Conservation (phyloP, 2,888 invertebrate species). For the Thecocarcelia acutangulata region DNA sequence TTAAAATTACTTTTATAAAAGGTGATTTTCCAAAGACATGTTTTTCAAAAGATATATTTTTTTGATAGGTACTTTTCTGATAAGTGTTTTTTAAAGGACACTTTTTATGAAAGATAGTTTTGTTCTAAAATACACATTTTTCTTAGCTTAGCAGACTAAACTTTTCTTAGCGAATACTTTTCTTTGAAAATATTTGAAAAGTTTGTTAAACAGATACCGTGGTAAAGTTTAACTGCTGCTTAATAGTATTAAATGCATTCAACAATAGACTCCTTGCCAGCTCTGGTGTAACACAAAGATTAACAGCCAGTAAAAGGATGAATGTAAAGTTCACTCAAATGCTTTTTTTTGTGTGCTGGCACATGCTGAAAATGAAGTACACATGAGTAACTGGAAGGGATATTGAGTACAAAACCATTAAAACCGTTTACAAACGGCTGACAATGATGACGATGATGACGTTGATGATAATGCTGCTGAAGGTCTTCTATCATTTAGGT, state of each 20-base stretch:
- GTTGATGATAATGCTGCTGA: conserved; percentile 1
- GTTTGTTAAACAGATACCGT: no score
- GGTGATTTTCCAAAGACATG: no score
- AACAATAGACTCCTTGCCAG: no score
- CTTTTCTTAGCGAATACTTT: no score
- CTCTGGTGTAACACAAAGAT: conserved; percentile 1
- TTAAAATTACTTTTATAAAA: no score
- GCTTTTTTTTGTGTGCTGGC: conserved; percentile 1
- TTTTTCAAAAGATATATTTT: no score
- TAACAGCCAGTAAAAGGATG: conserved; percentile 12
- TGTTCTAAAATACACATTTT: no score
- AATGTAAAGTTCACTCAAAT: conserved; percentile 28
- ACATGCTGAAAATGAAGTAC: conserved; percentile 25
- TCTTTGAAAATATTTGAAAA: no score
- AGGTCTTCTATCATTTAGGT: conserved; percentile 27
- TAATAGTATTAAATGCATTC: no score
- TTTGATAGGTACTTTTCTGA: no score
- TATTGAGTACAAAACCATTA: conserved; percentile 55
- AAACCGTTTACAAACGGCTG: conserved; percentile 27
- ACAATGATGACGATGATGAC: conserved; percentile 3
- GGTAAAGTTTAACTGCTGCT: no score
- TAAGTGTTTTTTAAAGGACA: background rate
- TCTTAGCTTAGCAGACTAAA: no score
- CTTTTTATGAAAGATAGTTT: background rate
- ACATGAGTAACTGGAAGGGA: conserved; percentile 15